A percentile compares a stretch with the other conserved stretches of the same genome.
Evolutionary conservation across 2,888 invertebrate species (phyloP).

Genomic region (Hydrotaea diabolus): DNA sequence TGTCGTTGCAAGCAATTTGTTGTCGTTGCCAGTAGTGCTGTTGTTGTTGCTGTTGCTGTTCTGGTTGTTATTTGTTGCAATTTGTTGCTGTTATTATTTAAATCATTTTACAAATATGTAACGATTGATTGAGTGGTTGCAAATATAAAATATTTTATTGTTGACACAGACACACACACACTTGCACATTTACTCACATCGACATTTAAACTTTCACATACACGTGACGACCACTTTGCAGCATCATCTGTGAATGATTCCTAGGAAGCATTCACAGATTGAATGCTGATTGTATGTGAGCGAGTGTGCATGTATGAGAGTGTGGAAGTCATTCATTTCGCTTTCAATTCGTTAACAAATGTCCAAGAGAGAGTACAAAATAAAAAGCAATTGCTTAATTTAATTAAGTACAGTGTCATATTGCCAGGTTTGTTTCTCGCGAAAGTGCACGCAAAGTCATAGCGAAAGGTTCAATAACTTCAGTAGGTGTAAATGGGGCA

Average conservation of each 20-base stretch:
- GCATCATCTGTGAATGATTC: no score
- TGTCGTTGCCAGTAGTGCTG: background rate
- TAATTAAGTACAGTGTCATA: constrained; percentile 23
- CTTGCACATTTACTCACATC: no score
- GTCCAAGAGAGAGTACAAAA: background rate
- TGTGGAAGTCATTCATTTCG: background rate
- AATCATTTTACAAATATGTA: constrained; percentile 42
- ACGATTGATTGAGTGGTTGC: constrained; percentile 63
- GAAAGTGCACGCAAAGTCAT: background rate
- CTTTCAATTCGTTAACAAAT: constrained; percentile 1
- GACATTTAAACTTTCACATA: no score
- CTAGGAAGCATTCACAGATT: no score
- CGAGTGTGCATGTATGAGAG: background rate
- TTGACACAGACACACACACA: constrained; percentile 1
- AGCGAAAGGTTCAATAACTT: no score
- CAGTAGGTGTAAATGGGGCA: no score
- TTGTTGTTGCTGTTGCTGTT: background rate
- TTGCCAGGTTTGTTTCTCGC: background rate
- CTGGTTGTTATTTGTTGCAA: constrained; percentile 24
- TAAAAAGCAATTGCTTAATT: constrained; percentile 8
- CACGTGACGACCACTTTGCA: no score
- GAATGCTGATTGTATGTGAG: no score
- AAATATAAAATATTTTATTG: constrained; percentile 17
- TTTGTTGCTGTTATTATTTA: constrained; percentile 41
- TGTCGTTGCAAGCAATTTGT: constrained; percentile 8